These are phyloP conservation scores for Dendrolimus punctatus DNA, from an alignment of 1,140 invertebrate genomes.

Conservation along the genomic window DNA sequence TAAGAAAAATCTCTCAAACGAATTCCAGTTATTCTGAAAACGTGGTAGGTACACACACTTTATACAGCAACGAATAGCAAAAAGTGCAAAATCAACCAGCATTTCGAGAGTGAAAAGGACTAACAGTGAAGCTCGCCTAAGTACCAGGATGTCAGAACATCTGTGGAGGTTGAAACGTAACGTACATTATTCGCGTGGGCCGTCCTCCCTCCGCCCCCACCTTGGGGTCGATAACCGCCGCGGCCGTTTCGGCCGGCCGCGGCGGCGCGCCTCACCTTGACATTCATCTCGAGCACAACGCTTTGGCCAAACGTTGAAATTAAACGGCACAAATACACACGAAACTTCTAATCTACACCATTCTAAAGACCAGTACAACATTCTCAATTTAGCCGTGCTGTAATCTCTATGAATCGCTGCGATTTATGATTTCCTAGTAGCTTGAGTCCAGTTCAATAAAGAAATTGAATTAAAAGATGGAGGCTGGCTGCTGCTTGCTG, in stretches of 20 bases:
- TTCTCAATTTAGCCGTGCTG: slow-evolving; percentile 11
- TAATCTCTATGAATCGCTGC: slow-evolving; percentile 10
- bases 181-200: slow-evolving; percentile 66
- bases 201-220: slow-evolving; percentile 36
- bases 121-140: slow-evolving; percentile 33
- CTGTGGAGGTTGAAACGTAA: slow-evolving; percentile 52
- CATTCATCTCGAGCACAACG: slow-evolving; percentile 64
- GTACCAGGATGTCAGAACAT: slow-evolving; percentile 54
- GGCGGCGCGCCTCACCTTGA: slow-evolving; percentile 69
- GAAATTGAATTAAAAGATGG: slow-evolving; percentile 9
- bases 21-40: too few species aligned
- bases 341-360: slow-evolving; percentile 16
- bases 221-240: slow-evolving; percentile 49
- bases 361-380: not conserved
- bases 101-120: slow-evolving; percentile 20
- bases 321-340: slow-evolving; percentile 42
- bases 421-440: slow-evolving; percentile 19
- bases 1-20: too few species aligned
- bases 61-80: too few species aligned
- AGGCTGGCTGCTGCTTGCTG: too few species aligned
- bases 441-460: slow-evolving; percentile 12
- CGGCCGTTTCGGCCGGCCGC: slow-evolving; percentile 65
- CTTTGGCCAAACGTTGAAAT: slow-evolving; percentile 59
- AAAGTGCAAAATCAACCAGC: too few species aligned
- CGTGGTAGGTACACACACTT: too few species aligned